Conservation (phyloP, 2,888 invertebrate species). For the Deladenus siricidicola region DNA sequence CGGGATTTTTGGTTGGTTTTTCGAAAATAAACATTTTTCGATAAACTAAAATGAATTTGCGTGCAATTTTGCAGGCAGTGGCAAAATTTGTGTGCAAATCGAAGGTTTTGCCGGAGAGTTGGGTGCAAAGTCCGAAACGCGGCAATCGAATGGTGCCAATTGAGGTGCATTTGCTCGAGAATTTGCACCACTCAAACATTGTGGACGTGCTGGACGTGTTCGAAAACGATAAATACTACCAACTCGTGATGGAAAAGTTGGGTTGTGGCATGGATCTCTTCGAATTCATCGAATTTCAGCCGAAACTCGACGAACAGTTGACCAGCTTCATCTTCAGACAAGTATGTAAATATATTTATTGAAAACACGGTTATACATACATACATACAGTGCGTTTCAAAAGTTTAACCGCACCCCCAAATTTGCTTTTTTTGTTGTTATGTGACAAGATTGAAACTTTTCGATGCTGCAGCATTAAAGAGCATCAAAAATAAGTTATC, state of each 20-base stretch:
- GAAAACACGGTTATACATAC: too few species aligned
- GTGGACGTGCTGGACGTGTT: slow-evolving; percentile 64
- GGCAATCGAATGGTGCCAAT: slow-evolving; percentile 59
- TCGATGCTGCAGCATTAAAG: too few species aligned
- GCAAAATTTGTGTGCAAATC: slow-evolving; percentile 67
- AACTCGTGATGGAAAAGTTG: slow-evolving; percentile 71
- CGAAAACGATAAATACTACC: slow-evolving; percentile 66
- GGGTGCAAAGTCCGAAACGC: slow-evolving; percentile 57
- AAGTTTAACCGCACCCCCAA: too few species aligned
- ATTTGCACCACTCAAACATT: slow-evolving; percentile 65
- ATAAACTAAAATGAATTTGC: neutral
- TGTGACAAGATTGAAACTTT: too few species aligned
- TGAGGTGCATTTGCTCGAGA: slow-evolving; percentile 65
- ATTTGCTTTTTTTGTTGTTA: too few species aligned
- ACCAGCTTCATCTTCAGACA: slow-evolving; percentile 68
- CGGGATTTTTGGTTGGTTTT: slow-evolving; percentile 58
- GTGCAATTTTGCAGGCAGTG: slow-evolving; percentile 58
- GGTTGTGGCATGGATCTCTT: slow-evolving; percentile 71
- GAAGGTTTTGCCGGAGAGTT: slow-evolving; percentile 65
- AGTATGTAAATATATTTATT: too few species aligned
- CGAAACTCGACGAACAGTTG: slow-evolving; percentile 64
- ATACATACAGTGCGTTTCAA: too few species aligned
- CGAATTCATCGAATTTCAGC: slow-evolving; percentile 68
- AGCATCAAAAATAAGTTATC: too few species aligned
- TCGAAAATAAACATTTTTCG: neutral